Evolutionary conservation across 2,113 vertebrate species (phyloP).

Genomic region (Crotalus horridus): DNA sequence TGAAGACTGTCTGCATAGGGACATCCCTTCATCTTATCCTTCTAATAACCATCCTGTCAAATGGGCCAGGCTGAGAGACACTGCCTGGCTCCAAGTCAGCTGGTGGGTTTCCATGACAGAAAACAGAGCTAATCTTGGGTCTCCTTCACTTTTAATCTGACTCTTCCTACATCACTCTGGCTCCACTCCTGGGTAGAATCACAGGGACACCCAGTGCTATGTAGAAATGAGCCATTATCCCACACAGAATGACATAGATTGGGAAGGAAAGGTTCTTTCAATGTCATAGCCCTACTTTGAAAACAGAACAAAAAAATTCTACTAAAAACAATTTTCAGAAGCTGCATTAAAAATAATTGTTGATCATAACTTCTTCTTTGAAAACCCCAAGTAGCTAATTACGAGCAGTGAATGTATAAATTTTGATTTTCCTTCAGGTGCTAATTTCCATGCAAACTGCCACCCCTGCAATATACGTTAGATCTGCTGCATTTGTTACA

Average conservation of each 20-base stretch:
- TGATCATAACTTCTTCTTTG: slow-evolving; percentile 49
- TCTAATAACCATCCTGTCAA: not conserved
- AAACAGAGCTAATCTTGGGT: not conserved
- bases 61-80: not conserved
- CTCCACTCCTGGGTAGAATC: not conserved
- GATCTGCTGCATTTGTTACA: slow-evolving; percentile 8
- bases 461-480: slow-evolving; percentile 50
- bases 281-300: slow-evolving; percentile 11
- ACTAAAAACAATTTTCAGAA: slow-evolving; percentile 21
- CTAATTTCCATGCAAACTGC: slow-evolving; percentile 52
- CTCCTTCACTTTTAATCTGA: not conserved
- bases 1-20: not conserved
- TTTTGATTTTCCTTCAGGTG: slow-evolving; percentile 46
- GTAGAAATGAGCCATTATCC: not conserved
- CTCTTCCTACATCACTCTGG: not conserved
- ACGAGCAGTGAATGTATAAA: slow-evolving; percentile 47
- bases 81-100: not conserved
- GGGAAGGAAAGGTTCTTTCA: not conserved
- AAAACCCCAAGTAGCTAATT: slow-evolving; percentile 49
- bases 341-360: slow-evolving; percentile 51
- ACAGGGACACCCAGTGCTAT: not conserved
- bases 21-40: not conserved
- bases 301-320: slow-evolving; percentile 7
- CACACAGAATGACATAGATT: slow-evolving; percentile 5
- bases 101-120: not conserved